These are phyloP conservation scores for Gastracanthus pulcherrimus DNA, from an alignment of 2,888 invertebrate genomes.

Conservation along the genomic window DNA sequence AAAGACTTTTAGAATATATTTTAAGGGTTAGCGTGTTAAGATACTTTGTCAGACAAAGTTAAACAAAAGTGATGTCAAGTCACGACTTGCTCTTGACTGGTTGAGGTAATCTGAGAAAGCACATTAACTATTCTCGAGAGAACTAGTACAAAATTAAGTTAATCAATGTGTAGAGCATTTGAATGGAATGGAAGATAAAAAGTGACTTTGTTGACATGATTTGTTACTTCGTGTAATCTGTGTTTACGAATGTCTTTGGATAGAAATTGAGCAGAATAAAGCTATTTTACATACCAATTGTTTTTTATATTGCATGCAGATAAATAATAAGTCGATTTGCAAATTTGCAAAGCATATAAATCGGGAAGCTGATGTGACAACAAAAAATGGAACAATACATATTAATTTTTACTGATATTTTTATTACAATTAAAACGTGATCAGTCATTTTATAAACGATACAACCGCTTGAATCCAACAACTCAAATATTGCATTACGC, in stretches of 20 bases:
- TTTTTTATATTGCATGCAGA: constrained; percentile 36
- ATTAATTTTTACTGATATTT: constrained; percentile 47
- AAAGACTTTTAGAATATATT: constrained; percentile 67
- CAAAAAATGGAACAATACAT: constrained; percentile 8
- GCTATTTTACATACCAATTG: constrained; percentile 64
- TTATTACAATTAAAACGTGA: constrained; percentile 56
- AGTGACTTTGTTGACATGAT: constrained; percentile 57
- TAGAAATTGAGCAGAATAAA: constrained; percentile 61
- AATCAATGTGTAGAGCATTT: constrained; percentile 58
- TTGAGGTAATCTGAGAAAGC: constrained; percentile 55
- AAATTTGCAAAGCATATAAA: constrained; percentile 25
- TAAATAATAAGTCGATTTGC: constrained; percentile 30
- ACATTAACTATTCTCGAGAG: constrained; percentile 56
- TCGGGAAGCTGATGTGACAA: constrained; percentile 3
- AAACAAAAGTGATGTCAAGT: constrained; percentile 42
- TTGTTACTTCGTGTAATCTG: constrained; percentile 59
- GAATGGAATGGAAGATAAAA: constrained; percentile 1
- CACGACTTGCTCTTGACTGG: constrained; percentile 46
- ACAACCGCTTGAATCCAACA: constrained; percentile 44
- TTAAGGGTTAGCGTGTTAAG: constrained; percentile 61
- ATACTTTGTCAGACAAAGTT: constrained; percentile 52
- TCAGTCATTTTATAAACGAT: constrained; percentile 54
- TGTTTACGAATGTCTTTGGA: constrained; percentile 56
- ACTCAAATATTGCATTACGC: constrained; percentile 42
- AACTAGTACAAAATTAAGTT: constrained; percentile 66